Conservation (phyloP, 2,113 vertebrate genomes). For the Pterocles burchelli region DNA sequence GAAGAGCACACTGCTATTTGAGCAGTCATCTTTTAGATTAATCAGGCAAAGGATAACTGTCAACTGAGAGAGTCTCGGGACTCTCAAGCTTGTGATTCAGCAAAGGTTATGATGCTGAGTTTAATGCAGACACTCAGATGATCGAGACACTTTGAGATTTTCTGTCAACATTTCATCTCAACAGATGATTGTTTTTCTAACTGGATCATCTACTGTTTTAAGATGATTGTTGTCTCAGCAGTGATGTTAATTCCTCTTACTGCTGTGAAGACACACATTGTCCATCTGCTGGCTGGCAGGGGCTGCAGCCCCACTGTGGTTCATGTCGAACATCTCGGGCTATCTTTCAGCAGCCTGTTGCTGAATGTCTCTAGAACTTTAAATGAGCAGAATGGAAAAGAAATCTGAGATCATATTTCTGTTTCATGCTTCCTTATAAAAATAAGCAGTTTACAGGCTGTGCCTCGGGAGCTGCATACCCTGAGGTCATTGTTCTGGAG, state of each 20-base stretch:
- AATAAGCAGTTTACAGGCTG: background rate
- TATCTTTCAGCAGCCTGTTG: background rate
- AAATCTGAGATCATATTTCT: background rate
- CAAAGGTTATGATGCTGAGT: background rate
- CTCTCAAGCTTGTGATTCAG: background rate
- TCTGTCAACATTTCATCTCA: background rate
- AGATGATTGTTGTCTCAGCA: background rate
- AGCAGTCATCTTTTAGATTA: background rate
- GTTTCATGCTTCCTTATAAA: background rate
- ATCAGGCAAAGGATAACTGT: background rate
- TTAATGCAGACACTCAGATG: background rate
- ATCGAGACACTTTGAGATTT: background rate
- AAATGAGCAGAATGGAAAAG: background rate
- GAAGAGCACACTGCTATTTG: background rate
- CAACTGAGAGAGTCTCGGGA: background rate
- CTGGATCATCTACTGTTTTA: rapidly evolving
- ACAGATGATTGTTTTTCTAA: background rate
- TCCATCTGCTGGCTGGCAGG: background rate
- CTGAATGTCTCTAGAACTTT: background rate
- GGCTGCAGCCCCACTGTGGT: background rate
- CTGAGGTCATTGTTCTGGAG: background rate
- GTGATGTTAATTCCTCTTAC: background rate
- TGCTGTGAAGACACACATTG: background rate
- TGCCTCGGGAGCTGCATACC: background rate
- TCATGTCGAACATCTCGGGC: background rate